Evolutionary conservation across 2,888 invertebrate species (phyloP), one percentile per base, ranked within the genome.

Genomic region (Conus canariensis): DNA sequence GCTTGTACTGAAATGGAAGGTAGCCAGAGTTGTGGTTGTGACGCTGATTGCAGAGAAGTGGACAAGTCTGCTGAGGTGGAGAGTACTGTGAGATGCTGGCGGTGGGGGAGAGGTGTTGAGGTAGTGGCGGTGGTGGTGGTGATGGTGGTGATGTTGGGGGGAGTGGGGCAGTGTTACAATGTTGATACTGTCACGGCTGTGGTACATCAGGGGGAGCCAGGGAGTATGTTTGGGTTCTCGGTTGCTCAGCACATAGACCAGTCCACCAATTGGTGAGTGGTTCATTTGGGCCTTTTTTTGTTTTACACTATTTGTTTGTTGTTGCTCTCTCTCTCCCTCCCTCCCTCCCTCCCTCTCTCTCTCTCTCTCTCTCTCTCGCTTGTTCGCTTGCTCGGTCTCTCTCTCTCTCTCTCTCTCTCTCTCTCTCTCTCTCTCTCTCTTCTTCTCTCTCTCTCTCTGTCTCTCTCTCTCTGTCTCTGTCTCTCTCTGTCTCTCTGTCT

Each of bases 201-300:
- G 90, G 97, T 97, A 94, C 98, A 98, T 96, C 97, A 97, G 93
- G 97, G 98, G 88, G 97, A 97, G 91, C 96, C 96, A 88, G 97
- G 97, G 92, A 98, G 98, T 93, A 98, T 98, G 98, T 98, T 98
- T 97, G 98, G 98, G 96, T 98, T 98, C 97, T 98, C 98, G 93
- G 98, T 98, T 92, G 98, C 98, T 83, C 97, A 98, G 91, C 98
- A 98, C 95, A 97, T 97, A 94, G 97, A 98, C 94, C 97, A 97
- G 89, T 97, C 97, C 91, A 96, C 97, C 92, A 97, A 97, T 96
- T 98, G 98, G 98, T 98, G 97, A 97, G 97, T 87, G 12, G 0
- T 45, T 45, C 4, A 45, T 45, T 45, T 45, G 45, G 45, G 45
- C 4, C 4, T 45, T 45, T 45, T 45, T 45, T 45, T 45, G 45